Base-by-base conservation (phyloP, 2,113 vertebrate species). In the Amblyopsis rosae region DNA sequence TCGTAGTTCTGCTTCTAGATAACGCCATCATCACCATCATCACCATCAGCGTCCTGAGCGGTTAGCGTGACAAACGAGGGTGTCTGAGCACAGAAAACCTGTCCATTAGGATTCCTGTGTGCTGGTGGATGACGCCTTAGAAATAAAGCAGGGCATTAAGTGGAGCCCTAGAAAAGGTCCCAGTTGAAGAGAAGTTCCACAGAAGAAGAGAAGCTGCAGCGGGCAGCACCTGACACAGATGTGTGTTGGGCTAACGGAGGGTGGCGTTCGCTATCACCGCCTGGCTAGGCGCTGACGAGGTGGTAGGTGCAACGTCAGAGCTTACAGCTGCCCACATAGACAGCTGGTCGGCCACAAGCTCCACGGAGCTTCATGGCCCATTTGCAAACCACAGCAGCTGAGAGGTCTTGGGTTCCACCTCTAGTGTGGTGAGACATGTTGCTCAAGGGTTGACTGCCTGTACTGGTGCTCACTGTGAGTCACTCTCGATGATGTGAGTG, bases 101-200 rank as follows among this genome's bases (percentile, higher is more conserved):
- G 94, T 95, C 97, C 96, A 97, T 98, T 97, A 96, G 96, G 96
- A 91, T 94, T 92, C 91, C 82, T 90, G 92, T 92, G 88, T 87
- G 94, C 83, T 26, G 26, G 26, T 26, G 26, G 26, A 26, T 26
- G 26, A 26, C 26, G 26, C 26, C 26, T 92, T 95, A 93, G 95
- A 96, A 96, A 96, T 96, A 96, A 96, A 96, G 92, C 90, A 95
- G 91, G 92, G 96, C 98, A 97, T 99, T 98, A 98, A 96, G 92
- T 92, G 91, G 93, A 92, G 87, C 91, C 26, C 26, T 26, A 26
- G 26, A 26, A 2, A 26, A 26, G 26, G 26, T 75, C 92, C 90
- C 90, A 94, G 94, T 95, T 96, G 96, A 98, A 95, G 90, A 84
- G 90, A 82, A 94, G 86, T 92, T 92, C 93, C 93, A 91, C 90